phyloP scores from a whole-genome alignment of 2,888 invertebrate genomes.

The Microplitis manilae region DNA sequence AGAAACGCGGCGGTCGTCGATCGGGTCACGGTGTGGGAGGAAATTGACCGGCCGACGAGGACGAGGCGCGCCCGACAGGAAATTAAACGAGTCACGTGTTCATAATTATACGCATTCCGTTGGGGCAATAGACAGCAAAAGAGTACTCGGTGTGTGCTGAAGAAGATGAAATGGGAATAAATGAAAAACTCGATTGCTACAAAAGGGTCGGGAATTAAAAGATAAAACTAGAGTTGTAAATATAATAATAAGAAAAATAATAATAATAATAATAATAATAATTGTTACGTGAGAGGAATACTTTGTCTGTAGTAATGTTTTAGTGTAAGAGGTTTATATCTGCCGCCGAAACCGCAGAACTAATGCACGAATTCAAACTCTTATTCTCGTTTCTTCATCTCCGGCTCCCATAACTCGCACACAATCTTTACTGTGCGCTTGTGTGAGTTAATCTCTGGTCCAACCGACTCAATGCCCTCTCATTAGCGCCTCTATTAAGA shows the following conservation, averaged over 20 bases:
- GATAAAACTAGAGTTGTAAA: slow-evolving; percentile 20
- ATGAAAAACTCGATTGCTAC: too few relatives aligned
- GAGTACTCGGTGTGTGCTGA: too few relatives aligned
- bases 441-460: slow-evolving; percentile 6
- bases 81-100: slow-evolving; percentile 69
- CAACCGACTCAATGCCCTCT: slow-evolving; percentile 58
- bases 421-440: slow-evolving; percentile 4
- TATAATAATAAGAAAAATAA: slow-evolving; percentile 37
- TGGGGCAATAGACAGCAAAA: slow-evolving; percentile 23
- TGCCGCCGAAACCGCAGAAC: background rate
- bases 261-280: slow-evolving; percentile 36
- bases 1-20: background rate
- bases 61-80: slow-evolving; percentile 57
- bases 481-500: slow-evolving; percentile 69
- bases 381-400: slow-evolving; percentile 9
- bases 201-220: too few relatives aligned
- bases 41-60: slow-evolving; percentile 51
- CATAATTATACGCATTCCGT: slow-evolving; percentile 65
- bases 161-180: too few relatives aligned
- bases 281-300: slow-evolving; percentile 18
- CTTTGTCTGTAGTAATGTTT: too few relatives aligned
- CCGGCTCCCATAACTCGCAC: background rate
- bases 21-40: slow-evolving; percentile 51
- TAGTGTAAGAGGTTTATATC: background rate
- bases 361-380: background rate